These are phyloP conservation scores for Avahi laniger DNA, from an alignment of 2,797 vertebrate species.

Conservation along the genomic window DNA sequence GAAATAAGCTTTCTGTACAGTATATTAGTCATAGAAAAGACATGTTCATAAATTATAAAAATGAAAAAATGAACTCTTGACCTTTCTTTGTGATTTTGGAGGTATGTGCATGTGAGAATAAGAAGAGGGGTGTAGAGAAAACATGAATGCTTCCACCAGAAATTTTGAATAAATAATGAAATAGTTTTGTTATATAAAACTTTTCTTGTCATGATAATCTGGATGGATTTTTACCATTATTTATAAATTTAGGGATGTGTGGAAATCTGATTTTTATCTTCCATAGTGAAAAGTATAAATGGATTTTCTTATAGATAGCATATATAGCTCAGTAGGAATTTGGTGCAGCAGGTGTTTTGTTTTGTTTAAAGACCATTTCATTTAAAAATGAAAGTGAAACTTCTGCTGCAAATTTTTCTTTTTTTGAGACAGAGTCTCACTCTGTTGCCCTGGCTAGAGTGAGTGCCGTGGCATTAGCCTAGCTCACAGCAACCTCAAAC, in stretches of 20 bases:
- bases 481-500: too few relatives aligned
- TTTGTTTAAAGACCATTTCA: neutral
- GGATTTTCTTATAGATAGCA: neutral
- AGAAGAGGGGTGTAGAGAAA: neutral
- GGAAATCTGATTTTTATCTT: neutral
- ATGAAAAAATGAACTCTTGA: neutral
- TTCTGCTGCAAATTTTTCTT: neutral
- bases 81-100: neutral
- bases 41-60: neutral
- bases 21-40: neutral
- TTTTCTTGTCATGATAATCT: neutral
- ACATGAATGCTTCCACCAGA: neutral
- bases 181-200: neutral
- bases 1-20: neutral
- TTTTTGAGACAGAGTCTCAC: too few relatives aligned
- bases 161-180: neutral
- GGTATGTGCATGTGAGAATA: neutral
- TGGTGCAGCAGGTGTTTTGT: neutral
- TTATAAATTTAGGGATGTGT: neutral
- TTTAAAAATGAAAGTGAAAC: constrained; percentile 32
- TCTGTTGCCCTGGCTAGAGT: too few relatives aligned
- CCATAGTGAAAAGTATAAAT: neutral
- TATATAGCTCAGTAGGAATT: neutral
- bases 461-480: too few relatives aligned
- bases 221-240: neutral